Base-by-base conservation (phyloP, 1,140 invertebrate genomes). In the Leucophenga varia region DNA sequence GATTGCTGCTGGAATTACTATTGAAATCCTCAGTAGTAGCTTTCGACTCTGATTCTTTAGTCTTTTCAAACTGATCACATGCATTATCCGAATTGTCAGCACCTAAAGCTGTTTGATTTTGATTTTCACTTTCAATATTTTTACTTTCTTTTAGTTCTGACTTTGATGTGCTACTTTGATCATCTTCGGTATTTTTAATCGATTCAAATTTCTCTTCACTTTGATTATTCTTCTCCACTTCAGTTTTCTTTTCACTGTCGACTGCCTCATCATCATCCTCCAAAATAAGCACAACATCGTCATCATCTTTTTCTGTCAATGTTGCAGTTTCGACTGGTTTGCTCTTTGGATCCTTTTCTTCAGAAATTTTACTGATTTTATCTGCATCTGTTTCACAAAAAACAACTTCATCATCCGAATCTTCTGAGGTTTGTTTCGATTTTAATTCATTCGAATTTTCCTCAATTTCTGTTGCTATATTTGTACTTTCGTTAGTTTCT, bases 1-100 rank as follows among this genome's bases (percentile, higher is more conserved):
- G 34, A 53, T 59, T 68, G 35, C 68, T 73, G n/a, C 63, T 65
- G 0, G 63, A 67, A n/a, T 59, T 59, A 16, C 64, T 67, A 28
- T 61, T 45, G 2, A 16, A 47, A 41, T 57, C 54, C 6, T 52
- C 65, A 5, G 18, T 40, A n/a, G n/a, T n/a, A 17, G 20, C n/a
- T 17, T 2, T 42, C 6, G 5, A n/a, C 1, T 46, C 52, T 3
- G 10, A 32, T 1, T 25, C 13, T 30, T 50, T 55, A 1, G 19
- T 14, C 36, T 58, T 65, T 9, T 59, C 70, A 47, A 70, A 70
- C 38, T 70, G 58, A 55, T 74, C 71, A 13, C 60, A 57, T 7
- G 71, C 71, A 57, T 74, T 74, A 45, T 74, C 71, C 5, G 71
- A 67, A 31, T 74, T 72, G 31, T 74, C 70, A 2, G 46, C 40